Conservation (phyloP, 2,888 invertebrate genomes). For the Lepidonotus clava region DNA sequence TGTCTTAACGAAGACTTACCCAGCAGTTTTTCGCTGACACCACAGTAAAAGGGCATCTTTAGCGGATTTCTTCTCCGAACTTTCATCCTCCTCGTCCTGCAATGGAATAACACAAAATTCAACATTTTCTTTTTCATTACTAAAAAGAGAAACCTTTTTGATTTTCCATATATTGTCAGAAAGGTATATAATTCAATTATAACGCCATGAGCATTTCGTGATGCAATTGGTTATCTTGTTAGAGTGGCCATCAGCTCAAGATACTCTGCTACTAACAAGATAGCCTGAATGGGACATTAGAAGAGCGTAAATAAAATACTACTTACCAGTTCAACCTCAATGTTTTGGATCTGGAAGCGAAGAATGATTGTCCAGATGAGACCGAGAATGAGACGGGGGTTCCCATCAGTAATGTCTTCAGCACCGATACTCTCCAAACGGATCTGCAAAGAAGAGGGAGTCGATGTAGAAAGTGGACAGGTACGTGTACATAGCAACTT, state of each 20-base stretch:
- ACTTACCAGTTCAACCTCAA: constrained; percentile 59
- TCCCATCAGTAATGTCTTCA: constrained; percentile 99
- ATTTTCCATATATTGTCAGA: too few relatives aligned
- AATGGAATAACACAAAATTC: constrained; percentile 36
- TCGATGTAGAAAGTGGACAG: too few relatives aligned
- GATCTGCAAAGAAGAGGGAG: constrained; percentile 84
- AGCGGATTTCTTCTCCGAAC: constrained; percentile 98
- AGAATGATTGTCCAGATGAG: constrained; percentile 99
- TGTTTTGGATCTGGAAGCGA: constrained; percentile 93
- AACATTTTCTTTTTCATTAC: too few relatives aligned
- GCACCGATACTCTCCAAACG: constrained; percentile 98
- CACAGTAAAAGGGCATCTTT: constrained; percentile 98
- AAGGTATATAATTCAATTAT: neutral
- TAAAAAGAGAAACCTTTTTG: too few relatives aligned
- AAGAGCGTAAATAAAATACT: neutral
- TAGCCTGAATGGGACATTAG: neutral
- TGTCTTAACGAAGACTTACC: constrained; percentile 86
- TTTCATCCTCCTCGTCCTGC: constrained; percentile 95
- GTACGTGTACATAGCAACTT: too few relatives aligned
- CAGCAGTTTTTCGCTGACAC: constrained; percentile 99
- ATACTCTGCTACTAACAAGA: neutral
- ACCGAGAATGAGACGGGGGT: constrained; percentile 96
- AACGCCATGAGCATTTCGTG: neutral
- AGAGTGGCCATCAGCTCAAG: neutral
- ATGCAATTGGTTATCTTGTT: neutral